Evolutionary conservation across 2,888 invertebrate genomes (phyloP).

Genomic region (Rhagophthalmus giganteus): DNA sequence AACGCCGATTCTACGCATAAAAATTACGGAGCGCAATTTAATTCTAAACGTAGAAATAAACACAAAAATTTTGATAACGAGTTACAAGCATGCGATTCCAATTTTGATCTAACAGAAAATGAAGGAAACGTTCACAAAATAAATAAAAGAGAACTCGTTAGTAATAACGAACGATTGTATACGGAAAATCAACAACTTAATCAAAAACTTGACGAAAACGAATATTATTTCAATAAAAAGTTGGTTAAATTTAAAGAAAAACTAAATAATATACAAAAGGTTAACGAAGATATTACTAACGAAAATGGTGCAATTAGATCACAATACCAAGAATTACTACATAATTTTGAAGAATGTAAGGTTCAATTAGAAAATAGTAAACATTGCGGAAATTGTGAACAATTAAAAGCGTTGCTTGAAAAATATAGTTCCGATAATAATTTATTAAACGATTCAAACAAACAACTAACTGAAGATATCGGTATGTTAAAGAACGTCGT

Average conservation of each 20-base stretch:
- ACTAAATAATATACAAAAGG: constrained; percentile 61
- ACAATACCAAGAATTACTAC: constrained; percentile 58
- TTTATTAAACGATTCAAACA: constrained; percentile 60
- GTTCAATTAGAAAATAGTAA: constrained; percentile 58
- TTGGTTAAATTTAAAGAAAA: constrained; percentile 67
- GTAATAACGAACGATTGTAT: constrained; percentile 57
- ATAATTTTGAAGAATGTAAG: constrained; percentile 60
- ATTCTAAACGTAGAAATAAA: constrained; percentile 28
- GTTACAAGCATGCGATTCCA: no score
- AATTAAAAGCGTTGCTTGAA: constrained; percentile 58
- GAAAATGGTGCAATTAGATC: constrained; percentile 63
- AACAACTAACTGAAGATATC: constrained; percentile 67
- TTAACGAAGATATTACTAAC: constrained; percentile 64
- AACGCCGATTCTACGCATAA: constrained; percentile 17
- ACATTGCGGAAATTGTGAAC: constrained; percentile 51
- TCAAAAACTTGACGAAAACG: constrained; percentile 57
- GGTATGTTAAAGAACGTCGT: constrained; percentile 76
- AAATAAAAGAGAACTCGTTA: constrained; percentile 8
- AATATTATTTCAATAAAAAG: constrained; percentile 60
- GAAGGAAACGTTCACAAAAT: constrained; percentile 2
- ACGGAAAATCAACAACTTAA: constrained; percentile 60
- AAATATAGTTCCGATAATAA: constrained; percentile 58
- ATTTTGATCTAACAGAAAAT: constrained; percentile 4
- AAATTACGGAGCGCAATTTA: constrained; percentile 46
- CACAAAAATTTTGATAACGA: constrained; percentile 12